Evolutionary conservation across 2,113 vertebrate genomes (phyloP).

Genomic region (Osmerus mordax): DNA sequence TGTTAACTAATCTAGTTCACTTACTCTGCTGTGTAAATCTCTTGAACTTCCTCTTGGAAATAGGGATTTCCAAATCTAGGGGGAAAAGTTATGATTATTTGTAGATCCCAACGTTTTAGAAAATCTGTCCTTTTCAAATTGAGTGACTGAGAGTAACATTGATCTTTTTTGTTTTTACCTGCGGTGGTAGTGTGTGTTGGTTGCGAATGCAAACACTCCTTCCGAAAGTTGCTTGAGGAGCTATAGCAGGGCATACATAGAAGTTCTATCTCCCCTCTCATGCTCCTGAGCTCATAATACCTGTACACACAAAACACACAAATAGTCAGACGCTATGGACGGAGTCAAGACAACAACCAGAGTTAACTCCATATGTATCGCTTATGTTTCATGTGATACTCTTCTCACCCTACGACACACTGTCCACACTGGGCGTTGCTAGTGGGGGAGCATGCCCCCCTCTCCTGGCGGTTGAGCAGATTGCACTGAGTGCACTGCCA

Average conservation of each 20-base stretch:
- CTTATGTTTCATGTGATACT: background rate
- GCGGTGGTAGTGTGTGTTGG: slow-evolving; percentile 14
- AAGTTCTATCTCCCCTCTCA: slow-evolving; percentile 48
- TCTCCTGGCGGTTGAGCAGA: slow-evolving; percentile 53
- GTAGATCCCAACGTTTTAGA: too few relatives aligned
- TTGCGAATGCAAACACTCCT: slow-evolving; percentile 45
- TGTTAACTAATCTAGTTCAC: slow-evolving; percentile 2
- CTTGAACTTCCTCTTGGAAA: background rate
- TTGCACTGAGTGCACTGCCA: slow-evolving; percentile 53
- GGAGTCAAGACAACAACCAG: too few relatives aligned
- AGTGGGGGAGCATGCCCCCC: slow-evolving; percentile 29
- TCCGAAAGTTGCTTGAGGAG: slow-evolving; percentile 25
- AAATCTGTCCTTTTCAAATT: too few relatives aligned
- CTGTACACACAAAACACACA: slow-evolving; percentile 31
- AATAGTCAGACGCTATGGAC: background rate
- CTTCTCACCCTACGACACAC: slow-evolving; percentile 41
- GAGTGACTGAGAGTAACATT: too few relatives aligned
- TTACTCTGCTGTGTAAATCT: slow-evolving; percentile 35
- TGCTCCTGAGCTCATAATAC: slow-evolving; percentile 57
- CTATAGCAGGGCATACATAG: slow-evolving; percentile 50
- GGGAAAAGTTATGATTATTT: background rate
- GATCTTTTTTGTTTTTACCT: slow-evolving; percentile 21
- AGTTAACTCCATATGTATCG: too few relatives aligned
- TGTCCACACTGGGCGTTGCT: slow-evolving; percentile 44
- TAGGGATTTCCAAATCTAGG: background rate